phyloP scores from a whole-genome alignment of 2,888 invertebrate genomes.

The Caenorhabditis imperialis region DNA sequence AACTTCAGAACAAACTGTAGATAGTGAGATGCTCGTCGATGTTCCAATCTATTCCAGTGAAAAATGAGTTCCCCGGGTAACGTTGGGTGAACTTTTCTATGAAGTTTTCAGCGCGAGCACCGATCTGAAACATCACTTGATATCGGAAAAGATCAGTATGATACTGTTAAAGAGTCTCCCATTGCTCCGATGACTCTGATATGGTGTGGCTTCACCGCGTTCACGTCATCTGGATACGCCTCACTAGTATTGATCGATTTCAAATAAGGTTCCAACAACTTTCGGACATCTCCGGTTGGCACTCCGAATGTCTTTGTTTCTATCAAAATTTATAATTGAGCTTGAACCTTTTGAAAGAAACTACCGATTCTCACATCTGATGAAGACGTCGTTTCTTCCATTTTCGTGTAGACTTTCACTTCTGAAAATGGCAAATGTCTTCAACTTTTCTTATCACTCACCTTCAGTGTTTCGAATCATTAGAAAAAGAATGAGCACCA shows the following conservation, averaged over 20 bases:
- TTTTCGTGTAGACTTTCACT: constrained; percentile 22
- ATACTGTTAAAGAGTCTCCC: constrained; percentile 69
- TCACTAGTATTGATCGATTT: constrained; percentile 28
- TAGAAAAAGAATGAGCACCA: constrained; percentile 27
- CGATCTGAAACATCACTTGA: too few relatives aligned
- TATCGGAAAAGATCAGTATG: too few relatives aligned
- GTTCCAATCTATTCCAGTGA: constrained; percentile 42
- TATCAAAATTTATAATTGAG: too few relatives aligned
- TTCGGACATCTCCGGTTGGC: constrained; percentile 1
- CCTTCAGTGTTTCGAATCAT: constrained; percentile 42
- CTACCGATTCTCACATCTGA: background rate
- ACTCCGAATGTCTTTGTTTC: too few relatives aligned
- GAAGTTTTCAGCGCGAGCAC: constrained; percentile 27
- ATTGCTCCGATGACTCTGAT: constrained; percentile 64
- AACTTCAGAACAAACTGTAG: constrained; percentile 46
- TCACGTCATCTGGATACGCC: constrained; percentile 38
- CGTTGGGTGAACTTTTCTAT: constrained; percentile 10
- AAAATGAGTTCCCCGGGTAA: constrained; percentile 44
- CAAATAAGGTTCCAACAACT: constrained; percentile 13
- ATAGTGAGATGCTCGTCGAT: constrained; percentile 43
- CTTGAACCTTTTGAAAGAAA: too few relatives aligned
- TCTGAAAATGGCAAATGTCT: too few relatives aligned
- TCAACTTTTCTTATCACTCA: constrained; percentile 32
- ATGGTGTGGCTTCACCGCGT: constrained; percentile 63
- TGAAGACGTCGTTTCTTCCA: constrained; percentile 9